Percentiles rank a stretch among this genome's conserved stretches.
These are phyloP conservation scores for Pedionomus torquatus DNA, from an alignment of 2,113 vertebrate genomes.

Conservation along the genomic window DNA sequence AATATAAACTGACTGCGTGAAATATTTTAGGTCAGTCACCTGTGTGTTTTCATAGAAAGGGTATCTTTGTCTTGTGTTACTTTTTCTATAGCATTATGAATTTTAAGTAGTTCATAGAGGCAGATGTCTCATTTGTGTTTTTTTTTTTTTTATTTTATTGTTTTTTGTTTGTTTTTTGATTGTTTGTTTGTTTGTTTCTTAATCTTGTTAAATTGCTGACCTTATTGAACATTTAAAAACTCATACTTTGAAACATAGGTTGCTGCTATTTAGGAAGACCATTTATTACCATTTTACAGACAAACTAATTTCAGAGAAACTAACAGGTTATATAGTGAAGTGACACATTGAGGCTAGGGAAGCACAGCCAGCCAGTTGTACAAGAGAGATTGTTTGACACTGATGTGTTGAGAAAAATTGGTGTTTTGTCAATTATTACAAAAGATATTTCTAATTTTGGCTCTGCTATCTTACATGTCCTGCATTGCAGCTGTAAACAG, in stretches of 20 bases:
- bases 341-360: neutral
- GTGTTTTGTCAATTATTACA: neutral
- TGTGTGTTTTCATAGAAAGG: neutral
- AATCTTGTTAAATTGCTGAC: neutral
- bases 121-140: neutral
- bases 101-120: neutral
- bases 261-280: neutral
- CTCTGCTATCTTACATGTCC: neutral
- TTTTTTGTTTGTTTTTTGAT: too few species aligned
- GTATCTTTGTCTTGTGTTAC: neutral
- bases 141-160: neutral
- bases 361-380: neutral
- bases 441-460: neutral
- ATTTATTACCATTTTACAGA: neutral
- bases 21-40: neutral
- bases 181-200: fast-evolving
- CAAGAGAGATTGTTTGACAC: neutral
- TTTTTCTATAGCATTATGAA: neutral
- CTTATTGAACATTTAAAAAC: neutral
- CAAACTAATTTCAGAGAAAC: neutral
- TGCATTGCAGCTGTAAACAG: neutral
- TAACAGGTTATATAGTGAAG: neutral
- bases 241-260: neutral
- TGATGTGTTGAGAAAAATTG: neutral
- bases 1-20: neutral